Evolutionary conservation across 2,797 vertebrate genomes (phyloP).

Genomic region (Distichodus sexfasciatus): DNA sequence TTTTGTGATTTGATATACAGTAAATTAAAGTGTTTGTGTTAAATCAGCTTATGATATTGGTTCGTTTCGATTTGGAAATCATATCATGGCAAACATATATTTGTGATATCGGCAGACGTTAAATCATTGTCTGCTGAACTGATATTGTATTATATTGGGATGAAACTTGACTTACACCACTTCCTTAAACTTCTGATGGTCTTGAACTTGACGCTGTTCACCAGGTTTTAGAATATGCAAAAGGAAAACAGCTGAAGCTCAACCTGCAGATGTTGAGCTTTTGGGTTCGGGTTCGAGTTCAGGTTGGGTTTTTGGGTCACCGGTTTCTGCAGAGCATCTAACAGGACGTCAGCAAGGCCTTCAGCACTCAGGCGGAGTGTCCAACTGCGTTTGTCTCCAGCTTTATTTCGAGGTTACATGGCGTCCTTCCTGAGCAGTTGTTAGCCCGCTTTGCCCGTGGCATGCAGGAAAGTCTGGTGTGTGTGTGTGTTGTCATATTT

Average conservation of each 20-base stretch:
- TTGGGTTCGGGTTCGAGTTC: too few species aligned
- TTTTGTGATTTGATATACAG: too few species aligned
- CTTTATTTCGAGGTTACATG: background rate
- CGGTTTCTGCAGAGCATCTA: background rate
- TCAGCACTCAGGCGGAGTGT: background rate
- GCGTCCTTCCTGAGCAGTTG: background rate
- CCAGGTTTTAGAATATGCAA: background rate
- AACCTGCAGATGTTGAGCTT: background rate
- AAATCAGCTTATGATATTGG: too few species aligned
- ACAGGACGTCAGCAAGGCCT: background rate
- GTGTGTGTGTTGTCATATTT: conserved; percentile 17
- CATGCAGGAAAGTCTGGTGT: background rate
- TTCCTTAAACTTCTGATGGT: background rate
- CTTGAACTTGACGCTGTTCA: background rate
- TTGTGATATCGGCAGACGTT: too few species aligned
- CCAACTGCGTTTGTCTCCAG: too few species aligned
- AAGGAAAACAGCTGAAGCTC: background rate
- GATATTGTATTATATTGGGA: background rate
- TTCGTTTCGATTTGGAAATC: too few species aligned
- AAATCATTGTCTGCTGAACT: background rate
- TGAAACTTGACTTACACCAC: background rate
- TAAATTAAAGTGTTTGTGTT: too few species aligned
- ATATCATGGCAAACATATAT: too few species aligned
- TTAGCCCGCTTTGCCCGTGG: background rate
- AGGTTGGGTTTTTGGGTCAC: background rate